These are phyloP conservation scores for Alfaro cultratus DNA, from an alignment of 2,797 vertebrate species.

Conservation along the genomic window DNA sequence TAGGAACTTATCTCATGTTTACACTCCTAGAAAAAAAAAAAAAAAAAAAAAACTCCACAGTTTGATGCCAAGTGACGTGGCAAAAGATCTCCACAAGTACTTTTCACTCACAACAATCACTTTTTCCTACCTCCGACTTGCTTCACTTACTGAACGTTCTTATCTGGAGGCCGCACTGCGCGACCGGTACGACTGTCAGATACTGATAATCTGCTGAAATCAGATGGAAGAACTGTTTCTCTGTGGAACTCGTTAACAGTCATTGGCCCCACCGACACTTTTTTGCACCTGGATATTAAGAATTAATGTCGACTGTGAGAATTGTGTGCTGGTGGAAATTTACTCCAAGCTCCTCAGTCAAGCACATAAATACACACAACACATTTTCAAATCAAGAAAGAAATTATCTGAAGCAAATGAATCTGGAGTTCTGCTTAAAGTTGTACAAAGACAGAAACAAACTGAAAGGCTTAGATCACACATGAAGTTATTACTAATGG, in stretches of 20 bases:
- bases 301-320: conserved; percentile 3
- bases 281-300: conserved; percentile 3
- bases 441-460: conserved; percentile 6
- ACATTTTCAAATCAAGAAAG: conserved; percentile 3
- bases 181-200: conserved; percentile 52
- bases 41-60: not conserved
- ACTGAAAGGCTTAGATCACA: not conserved
- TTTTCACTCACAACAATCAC: conserved; percentile 1
- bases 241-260: not conserved
- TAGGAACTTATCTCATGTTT: conserved; percentile 9
- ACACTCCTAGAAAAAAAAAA: not conserved
- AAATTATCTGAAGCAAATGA: conserved; percentile 23
- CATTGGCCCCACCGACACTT: not conserved
- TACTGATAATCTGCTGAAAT: conserved; percentile 61
- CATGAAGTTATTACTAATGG: not conserved
- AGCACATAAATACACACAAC: conserved; percentile 21
- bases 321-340: conserved; percentile 16
- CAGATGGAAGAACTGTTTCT: conserved; percentile 39
- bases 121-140: not conserved
- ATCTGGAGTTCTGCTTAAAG: conserved; percentile 37
- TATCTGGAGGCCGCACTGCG: conserved; percentile 62
- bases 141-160: conserved; percentile 57
- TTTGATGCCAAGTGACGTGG: not conserved
- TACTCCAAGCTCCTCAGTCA: conserved; percentile 7
- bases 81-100: not conserved